Evolutionary conservation across 1,140 invertebrate genomes (phyloP).

Genomic region (Drosophila tani): DNA sequence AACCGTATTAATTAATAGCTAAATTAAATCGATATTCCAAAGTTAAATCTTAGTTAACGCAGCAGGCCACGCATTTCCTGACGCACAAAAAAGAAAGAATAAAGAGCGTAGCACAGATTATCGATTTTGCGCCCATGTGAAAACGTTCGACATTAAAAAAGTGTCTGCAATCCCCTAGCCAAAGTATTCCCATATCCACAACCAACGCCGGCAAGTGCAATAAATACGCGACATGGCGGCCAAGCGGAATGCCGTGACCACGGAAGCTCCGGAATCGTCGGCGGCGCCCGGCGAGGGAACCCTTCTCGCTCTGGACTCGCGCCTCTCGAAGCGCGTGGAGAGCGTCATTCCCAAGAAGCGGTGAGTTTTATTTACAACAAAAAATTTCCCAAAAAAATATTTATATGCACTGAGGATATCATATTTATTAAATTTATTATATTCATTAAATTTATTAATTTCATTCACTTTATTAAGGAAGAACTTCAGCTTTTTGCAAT

Average conservation of each 20-base stretch:
- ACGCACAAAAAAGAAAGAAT: slow-evolving; percentile 14
- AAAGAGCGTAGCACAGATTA: slow-evolving; percentile 36
- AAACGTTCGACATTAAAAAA: slow-evolving; percentile 1
- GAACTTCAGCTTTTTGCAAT: not conserved
- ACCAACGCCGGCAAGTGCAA: slow-evolving; percentile 2
- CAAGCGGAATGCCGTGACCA: slow-evolving; percentile 65
- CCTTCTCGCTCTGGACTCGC: slow-evolving; percentile 64
- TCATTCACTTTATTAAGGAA: not conserved
- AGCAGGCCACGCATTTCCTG: slow-evolving; percentile 46
- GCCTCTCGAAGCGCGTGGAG: slow-evolving; percentile 67
- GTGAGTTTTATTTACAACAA: slow-evolving; percentile 42
- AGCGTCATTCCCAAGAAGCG: slow-evolving; percentile 79
- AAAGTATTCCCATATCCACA: slow-evolving; percentile 3
- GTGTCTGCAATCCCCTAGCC: slow-evolving; percentile 21
- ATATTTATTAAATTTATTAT: not conserved
- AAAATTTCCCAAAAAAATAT: no score
- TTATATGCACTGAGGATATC: not conserved
- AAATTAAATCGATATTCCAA: not conserved
- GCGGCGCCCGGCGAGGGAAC: slow-evolving; percentile 45
- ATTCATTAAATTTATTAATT: not conserved
- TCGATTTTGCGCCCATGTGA: slow-evolving; percentile 52
- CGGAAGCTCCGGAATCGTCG: slow-evolving; percentile 53
- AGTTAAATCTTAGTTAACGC: not conserved
- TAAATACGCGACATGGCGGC: slow-evolving; percentile 42
- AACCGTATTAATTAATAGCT: not conserved